A percentile compares a stretch with the other conserved stretches of the same genome.
These are phyloP conservation scores for Pycnomerus fuliginosus DNA, from an alignment of 2,888 invertebrate genomes.

Conservation along the genomic window DNA sequence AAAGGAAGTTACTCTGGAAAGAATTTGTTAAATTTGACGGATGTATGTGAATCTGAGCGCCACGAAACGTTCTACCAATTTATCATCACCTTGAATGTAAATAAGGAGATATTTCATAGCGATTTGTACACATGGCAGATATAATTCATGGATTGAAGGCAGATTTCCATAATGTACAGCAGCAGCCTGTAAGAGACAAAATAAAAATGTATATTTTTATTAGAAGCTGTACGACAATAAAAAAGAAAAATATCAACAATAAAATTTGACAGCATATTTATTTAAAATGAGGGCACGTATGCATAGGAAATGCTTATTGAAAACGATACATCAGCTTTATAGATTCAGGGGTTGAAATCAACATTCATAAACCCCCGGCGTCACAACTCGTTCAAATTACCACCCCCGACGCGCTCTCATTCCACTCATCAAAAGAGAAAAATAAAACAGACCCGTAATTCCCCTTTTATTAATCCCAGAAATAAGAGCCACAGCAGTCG, in stretches of 20 bases:
- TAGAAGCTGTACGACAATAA: slow-evolving; percentile 38
- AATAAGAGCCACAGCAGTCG: background rate
- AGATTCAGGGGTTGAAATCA: slow-evolving; percentile 27
- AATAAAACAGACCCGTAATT: slow-evolving; percentile 3
- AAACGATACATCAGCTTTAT: slow-evolving; percentile 44
- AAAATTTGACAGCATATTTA: slow-evolving; percentile 46
- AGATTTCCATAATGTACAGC: slow-evolving; percentile 22
- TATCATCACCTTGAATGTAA: slow-evolving; percentile 25
- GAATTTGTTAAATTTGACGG: too few relatives aligned
- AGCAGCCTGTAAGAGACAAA: slow-evolving; percentile 26
- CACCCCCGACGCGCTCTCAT: slow-evolving; percentile 2
- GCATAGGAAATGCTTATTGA: slow-evolving; percentile 44
- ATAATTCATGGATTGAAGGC: slow-evolving; percentile 24
- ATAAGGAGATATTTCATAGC: slow-evolving; percentile 23
- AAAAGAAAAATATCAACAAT: slow-evolving; percentile 46
- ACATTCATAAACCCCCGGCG: slow-evolving; percentile 13
- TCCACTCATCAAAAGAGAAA: slow-evolving; percentile 1
- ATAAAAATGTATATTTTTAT: slow-evolving; percentile 29
- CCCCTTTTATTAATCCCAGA: background rate
- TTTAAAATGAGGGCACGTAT: slow-evolving; percentile 37
- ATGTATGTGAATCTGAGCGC: too few relatives aligned
- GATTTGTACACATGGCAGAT: slow-evolving; percentile 23
- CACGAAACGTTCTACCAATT: slow-evolving; percentile 16
- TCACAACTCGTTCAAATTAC: slow-evolving; percentile 11
- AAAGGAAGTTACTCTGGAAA: too few relatives aligned